A percentile compares a stretch with the other conserved stretches of the same genome.
phyloP scores from a whole-genome alignment of 2,797 vertebrate species.

The Darevskia nairensis region DNA sequence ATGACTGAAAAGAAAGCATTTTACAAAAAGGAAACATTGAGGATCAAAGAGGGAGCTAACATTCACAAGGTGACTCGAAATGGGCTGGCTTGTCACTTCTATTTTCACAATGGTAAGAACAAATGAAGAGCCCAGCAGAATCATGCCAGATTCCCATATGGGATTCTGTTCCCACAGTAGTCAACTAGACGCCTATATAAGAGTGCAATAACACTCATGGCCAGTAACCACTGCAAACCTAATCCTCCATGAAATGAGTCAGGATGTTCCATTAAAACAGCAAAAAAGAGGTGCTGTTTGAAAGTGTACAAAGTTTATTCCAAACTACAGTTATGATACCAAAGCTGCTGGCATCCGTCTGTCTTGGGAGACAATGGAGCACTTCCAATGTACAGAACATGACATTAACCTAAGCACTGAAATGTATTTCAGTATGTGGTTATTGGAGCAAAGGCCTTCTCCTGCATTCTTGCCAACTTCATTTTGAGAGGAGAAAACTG shows the following conservation, averaged over 20 bases:
- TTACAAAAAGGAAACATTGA: background rate
- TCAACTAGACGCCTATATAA: no score
- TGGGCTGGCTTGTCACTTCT: background rate
- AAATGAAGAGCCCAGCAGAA: no score
- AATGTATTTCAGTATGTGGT: background rate
- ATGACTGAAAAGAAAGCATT: background rate
- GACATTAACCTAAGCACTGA: background rate
- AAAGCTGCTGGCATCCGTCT: no score
- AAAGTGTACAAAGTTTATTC: background rate
- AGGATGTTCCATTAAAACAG: no score
- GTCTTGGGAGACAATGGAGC: no score
- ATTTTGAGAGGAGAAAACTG: background rate
- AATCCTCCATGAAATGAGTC: no score
- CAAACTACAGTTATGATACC: background rate
- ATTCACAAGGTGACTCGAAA: background rate
- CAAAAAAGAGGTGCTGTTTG: background rate
- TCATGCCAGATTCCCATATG: no score
- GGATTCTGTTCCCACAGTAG: no score
- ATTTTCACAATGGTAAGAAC: no score
- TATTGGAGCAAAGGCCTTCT: no score
- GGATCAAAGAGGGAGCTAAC: background rate
- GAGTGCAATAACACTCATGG: no score
- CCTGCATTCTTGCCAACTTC: background rate
- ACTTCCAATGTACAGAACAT: background rate
- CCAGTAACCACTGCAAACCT: no score